Base-by-base conservation (phyloP, 2,888 invertebrate genomes). In the Phymatocera aterrima region DNA sequence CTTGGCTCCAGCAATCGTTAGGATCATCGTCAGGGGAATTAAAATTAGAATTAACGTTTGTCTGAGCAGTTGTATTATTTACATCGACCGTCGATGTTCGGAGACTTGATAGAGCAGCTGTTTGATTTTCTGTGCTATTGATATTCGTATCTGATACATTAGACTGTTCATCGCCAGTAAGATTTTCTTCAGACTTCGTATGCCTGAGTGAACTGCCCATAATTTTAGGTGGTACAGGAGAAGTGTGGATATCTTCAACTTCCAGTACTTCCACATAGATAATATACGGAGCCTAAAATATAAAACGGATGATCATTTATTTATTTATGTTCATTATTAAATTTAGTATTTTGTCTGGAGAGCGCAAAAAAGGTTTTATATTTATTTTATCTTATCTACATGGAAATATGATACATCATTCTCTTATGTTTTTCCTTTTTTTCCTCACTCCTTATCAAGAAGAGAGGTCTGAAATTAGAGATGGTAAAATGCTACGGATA, bases 261-360 rank as follows among this genome's bases (percentile, higher is more conserved):
- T 98, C 98, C 60, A 98, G 92, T 6, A 98, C 98, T 92, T 99
- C 99, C 79, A 99, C 97, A 91, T 99, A 99, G 89, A 99, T 96
- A 88, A 99, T 97, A 91, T 98, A 99, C 0, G 99, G 99, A 70
- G 99, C 98, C 95, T 96, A 84, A 54, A 72, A 70, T 28, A 48
- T 37, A 18, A 18, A 8, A 37, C 18, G n/a, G 34, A 64, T 64
- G 43, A 65, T 15, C 21, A n/a, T 18, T 77, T 64, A 74, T 54
- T 78, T 48, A 21, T 28, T 46, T 21, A 28, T 31, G n/a, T n/a
- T n/a, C n/a, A n/a, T n/a, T n/a, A n/a, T n/a, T n/a, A n/a, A n/a
- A n/a, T n/a, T n/a, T n/a, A n/a, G n/a, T n/a, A 46, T 21, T 75
- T 31, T 48, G 34, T 37, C 10, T 12, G 18, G 15, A 43, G 68